phyloP scores from a whole-genome alignment of 2,113 vertebrate genomes.

The Phocoena phocoena region DNA sequence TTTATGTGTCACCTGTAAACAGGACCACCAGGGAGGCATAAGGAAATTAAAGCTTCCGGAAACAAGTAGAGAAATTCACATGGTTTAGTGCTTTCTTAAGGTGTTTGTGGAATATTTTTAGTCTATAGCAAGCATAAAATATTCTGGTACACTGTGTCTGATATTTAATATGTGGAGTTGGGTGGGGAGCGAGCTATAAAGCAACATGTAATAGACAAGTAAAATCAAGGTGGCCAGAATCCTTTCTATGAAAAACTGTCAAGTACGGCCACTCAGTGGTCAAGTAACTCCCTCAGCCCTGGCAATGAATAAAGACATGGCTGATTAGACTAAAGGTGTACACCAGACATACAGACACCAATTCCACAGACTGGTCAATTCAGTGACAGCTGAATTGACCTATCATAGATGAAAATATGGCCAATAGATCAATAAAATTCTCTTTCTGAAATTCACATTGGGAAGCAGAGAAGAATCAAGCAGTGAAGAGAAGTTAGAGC shows the following conservation, averaged over 20 bases:
- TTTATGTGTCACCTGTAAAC: constrained; percentile 38
- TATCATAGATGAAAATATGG: not conserved
- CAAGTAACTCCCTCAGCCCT: not conserved
- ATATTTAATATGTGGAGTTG: not conserved
- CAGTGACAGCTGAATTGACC: no score
- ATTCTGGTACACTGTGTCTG: not conserved
- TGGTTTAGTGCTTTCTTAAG: not conserved
- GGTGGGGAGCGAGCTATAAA: not conserved
- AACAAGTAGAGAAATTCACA: not conserved
- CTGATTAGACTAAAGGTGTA: no score
- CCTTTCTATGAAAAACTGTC: not conserved
- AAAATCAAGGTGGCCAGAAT: not conserved
- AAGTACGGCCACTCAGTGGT: not conserved
- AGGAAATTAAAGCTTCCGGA: not conserved
- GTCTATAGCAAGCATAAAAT: not conserved
- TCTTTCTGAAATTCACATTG: not conserved
- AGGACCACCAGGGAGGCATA: not conserved
- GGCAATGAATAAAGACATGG: not conserved
- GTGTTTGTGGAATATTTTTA: not conserved
- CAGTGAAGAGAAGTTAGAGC: not conserved
- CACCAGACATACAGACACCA: not conserved
- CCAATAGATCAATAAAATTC: not conserved
- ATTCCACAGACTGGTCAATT: not conserved
- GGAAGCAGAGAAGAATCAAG: not conserved
- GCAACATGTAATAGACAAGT: not conserved